A percentile compares a stretch with the other conserved stretches of the same genome.
Evolutionary conservation across 2,797 vertebrate genomes (phyloP).

Genomic region (Leuciscus waleckii): DNA sequence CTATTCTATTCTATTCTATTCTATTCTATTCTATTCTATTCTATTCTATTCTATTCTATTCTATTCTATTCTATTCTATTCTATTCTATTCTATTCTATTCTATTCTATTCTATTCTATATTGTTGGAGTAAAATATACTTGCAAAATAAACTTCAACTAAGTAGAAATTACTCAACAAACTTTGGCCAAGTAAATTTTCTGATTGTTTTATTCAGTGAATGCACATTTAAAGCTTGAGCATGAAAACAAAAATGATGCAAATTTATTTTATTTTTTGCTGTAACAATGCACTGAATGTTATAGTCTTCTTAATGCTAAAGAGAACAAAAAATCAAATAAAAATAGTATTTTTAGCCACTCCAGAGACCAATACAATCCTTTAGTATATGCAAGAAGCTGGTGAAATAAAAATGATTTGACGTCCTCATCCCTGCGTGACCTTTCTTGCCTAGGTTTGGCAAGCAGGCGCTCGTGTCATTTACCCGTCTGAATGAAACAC

Average conservation of each 20-base stretch:
- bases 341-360: not conserved
- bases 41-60: no score
- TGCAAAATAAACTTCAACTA: not conserved
- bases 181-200: not conserved
- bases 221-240: not conserved
- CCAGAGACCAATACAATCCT: not conserved
- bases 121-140: not conserved
- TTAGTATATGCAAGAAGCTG: not conserved
- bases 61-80: no score
- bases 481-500: not conserved
- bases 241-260: not conserved
- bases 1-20: no score
- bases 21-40: no score
- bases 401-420: not conserved
- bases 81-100: no score
- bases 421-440: not conserved
- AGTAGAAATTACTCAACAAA: not conserved
- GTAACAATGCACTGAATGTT: not conserved
- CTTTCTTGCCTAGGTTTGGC: constrained; percentile 20
- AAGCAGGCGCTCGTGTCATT: not conserved
- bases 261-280: not conserved
- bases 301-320: not conserved
- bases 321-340: not conserved
- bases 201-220: not conserved
- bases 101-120: no score